Evolutionary conservation across 2,113 vertebrate species (phyloP).

Genomic region (Riparia riparia): DNA sequence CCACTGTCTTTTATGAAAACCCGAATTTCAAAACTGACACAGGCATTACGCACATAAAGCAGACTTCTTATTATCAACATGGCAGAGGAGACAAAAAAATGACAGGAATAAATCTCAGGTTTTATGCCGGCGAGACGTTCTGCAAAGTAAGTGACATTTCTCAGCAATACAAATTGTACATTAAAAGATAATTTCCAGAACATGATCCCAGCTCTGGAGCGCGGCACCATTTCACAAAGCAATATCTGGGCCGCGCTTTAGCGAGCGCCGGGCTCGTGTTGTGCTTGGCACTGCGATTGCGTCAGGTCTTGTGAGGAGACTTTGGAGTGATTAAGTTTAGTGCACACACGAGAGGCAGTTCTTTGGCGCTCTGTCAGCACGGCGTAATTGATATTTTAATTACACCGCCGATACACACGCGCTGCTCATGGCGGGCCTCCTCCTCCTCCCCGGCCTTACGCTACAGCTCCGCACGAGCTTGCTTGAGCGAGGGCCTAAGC

Average conservation of each 20-base stretch:
- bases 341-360: slow-evolving; percentile 43
- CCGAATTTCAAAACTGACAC: slow-evolving; percentile 65
- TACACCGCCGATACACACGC: slow-evolving; percentile 37
- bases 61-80: slow-evolving; percentile 70
- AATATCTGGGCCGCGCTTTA: not conserved
- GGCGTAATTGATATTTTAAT: slow-evolving; percentile 75
- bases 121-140: slow-evolving; percentile 66
- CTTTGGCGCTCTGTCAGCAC: slow-evolving; percentile 61
- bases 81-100: slow-evolving; percentile 66
- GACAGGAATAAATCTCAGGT: slow-evolving; percentile 76
- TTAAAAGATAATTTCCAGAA: slow-evolving; percentile 80
- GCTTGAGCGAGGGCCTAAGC: not conserved
- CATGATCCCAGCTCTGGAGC: slow-evolving; percentile 61
- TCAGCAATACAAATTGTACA: slow-evolving; percentile 71
- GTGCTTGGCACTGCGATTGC: not conserved
- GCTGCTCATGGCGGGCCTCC: slow-evolving; percentile 7
- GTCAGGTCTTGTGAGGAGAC: slow-evolving; percentile 28
- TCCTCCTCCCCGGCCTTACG: slow-evolving; percentile 32
- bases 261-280: not conserved
- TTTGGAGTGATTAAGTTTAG: slow-evolving; percentile 43
- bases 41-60: slow-evolving; percentile 25
- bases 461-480: not conserved
- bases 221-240: slow-evolving; percentile 32
- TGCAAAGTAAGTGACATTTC: slow-evolving; percentile 63
- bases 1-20: slow-evolving; percentile 57